These are phyloP conservation scores for Ormyrus labotus DNA, from an alignment of 2,888 invertebrate species.

Conservation along the genomic window DNA sequence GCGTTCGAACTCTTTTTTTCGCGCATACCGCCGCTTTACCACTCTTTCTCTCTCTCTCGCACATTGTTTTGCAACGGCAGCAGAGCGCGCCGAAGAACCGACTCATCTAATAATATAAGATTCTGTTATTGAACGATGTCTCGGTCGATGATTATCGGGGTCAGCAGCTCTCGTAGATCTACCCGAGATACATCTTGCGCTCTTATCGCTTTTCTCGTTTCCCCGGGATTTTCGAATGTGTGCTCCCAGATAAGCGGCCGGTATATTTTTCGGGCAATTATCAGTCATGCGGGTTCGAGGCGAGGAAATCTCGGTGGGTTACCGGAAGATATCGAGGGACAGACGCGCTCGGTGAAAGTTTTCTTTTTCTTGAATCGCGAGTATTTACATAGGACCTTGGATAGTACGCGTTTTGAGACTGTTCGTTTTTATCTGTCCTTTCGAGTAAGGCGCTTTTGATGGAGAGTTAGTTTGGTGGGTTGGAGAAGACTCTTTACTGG, in stretches of 20 bases:
- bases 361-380: neutral
- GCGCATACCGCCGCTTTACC: neutral
- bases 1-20: constrained; percentile 25
- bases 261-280: too few relatives aligned
- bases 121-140: constrained; percentile 38
- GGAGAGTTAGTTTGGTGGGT: too few relatives aligned
- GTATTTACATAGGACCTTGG: constrained; percentile 6
- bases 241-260: too few relatives aligned
- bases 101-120: neutral
- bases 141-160: constrained; percentile 50
- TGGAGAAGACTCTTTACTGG: too few relatives aligned
- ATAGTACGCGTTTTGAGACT: too few relatives aligned
- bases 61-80: constrained; percentile 32
- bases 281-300: too few relatives aligned
- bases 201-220: neutral
- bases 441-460: too few relatives aligned
- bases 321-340: too few relatives aligned
- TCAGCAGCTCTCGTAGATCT: constrained; percentile 15
- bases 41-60: neutral
- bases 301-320: too few relatives aligned
- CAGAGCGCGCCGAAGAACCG: neutral
- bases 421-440: too few relatives aligned
- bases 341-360: too few relatives aligned
- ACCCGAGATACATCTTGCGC: neutral
- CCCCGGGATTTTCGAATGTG: too few relatives aligned